These are phyloP conservation scores for Heliothis virescens DNA, from an alignment of 1,140 invertebrate genomes.

Conservation along the genomic window DNA sequence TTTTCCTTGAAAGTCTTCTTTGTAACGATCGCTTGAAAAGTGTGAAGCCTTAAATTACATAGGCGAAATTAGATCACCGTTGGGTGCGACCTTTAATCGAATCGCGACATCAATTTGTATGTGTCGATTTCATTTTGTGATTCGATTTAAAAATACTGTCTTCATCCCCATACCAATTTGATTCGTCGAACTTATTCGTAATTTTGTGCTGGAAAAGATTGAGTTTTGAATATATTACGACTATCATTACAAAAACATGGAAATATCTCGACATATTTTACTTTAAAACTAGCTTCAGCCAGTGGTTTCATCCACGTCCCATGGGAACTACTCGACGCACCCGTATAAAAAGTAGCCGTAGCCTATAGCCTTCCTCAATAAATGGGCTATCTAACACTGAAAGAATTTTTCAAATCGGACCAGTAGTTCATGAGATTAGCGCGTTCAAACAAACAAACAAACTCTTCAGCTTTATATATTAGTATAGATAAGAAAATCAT, in stretches of 20 bases:
- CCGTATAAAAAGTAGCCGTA: too few relatives aligned
- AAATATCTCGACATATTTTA: too few relatives aligned
- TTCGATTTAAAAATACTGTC: slow-evolving; percentile 17
- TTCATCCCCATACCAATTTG: neutral
- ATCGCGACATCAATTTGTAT: slow-evolving; percentile 19
- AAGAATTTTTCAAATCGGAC: too few relatives aligned
- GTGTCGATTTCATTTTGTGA: neutral
- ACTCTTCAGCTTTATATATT: too few relatives aligned
- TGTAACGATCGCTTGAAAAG: neutral
- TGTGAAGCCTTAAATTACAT: neutral
- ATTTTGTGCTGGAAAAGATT: neutral
- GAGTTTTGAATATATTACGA: neutral
- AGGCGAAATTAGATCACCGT: neutral
- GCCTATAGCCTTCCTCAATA: too few relatives aligned
- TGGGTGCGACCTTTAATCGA: slow-evolving; percentile 11
- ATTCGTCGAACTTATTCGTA: neutral
- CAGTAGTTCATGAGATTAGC: too few relatives aligned
- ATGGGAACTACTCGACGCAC: too few relatives aligned
- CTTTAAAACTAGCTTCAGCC: too few relatives aligned
- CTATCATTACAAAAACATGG: neutral
- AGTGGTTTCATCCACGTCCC: too few relatives aligned
- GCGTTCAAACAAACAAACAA: too few relatives aligned
- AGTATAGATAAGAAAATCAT: too few relatives aligned
- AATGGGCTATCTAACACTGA: too few relatives aligned
- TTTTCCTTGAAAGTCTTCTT: neutral